Conservation (phyloP, 23 tunicate genomes). For the Oikopleura dioica region DNA sequence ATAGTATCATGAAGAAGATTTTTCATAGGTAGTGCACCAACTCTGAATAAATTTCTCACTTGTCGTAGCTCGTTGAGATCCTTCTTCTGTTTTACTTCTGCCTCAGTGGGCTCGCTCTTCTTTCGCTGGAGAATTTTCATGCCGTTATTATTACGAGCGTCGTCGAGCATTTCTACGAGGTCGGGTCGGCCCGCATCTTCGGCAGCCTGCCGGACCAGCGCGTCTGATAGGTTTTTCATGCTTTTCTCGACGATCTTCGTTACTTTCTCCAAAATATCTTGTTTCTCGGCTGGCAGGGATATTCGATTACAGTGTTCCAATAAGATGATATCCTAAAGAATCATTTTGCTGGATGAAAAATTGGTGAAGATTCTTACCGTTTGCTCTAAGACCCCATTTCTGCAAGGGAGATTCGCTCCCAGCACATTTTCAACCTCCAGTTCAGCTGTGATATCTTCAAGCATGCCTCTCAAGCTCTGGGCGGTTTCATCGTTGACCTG, state of each 20-base stretch:
- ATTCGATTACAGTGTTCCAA: conserved; percentile 3
- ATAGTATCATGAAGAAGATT: background rate
- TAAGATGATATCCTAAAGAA: background rate
- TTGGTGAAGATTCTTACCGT: background rate
- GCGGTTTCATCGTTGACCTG: no score
- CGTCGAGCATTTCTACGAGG: background rate
- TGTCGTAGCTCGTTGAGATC: background rate
- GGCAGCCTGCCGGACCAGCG: background rate
- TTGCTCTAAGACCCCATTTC: background rate
- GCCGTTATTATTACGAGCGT: background rate
- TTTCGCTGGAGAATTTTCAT: background rate
- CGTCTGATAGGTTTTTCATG: background rate
- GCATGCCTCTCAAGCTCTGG: background rate
- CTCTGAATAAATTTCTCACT: background rate
- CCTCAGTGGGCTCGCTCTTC: background rate
- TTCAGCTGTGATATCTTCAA: background rate
- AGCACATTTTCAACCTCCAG: background rate
- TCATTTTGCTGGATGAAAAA: background rate
- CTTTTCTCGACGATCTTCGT: background rate
- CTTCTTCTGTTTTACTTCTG: background rate
- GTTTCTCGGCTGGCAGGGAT: background rate
- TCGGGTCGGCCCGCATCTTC: background rate
- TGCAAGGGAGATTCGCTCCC: background rate
- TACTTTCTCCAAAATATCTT: background rate
- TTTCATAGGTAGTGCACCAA: background rate